These are phyloP conservation scores for Carcinoscorpius rotundicauda DNA, from an alignment of 1,140 invertebrate genomes.

Conservation along the genomic window DNA sequence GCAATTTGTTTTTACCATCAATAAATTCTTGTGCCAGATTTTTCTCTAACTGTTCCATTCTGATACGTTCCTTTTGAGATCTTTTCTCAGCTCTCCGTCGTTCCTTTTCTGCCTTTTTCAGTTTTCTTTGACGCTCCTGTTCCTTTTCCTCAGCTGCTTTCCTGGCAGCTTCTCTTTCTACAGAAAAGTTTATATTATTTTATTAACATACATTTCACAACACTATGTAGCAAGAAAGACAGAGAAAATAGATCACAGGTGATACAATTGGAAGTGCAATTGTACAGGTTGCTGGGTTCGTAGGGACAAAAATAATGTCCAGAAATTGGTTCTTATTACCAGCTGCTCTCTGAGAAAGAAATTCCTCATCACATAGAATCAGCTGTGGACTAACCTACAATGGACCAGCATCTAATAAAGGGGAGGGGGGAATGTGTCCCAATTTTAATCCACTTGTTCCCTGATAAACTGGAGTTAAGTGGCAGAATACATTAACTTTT, in stretches of 20 bases:
- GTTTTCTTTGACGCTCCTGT: slow-evolving; percentile 7
- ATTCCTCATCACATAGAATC: too few species aligned
- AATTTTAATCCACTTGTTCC: neutral
- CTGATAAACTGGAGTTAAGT: neutral
- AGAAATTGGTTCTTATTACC: too few species aligned
- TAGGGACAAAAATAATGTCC: too few species aligned
- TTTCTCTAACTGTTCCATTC: too few species aligned
- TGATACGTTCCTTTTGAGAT: neutral
- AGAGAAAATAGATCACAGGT: neutral
- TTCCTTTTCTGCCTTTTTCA: slow-evolving; percentile 15
- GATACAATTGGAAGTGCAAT: neutral
- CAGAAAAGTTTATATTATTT: neutral
- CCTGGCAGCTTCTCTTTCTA: slow-evolving; percentile 13
- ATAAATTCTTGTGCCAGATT: too few species aligned
- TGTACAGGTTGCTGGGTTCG: too few species aligned
- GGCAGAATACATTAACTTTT: neutral
- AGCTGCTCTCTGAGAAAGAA: too few species aligned
- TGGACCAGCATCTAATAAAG: too few species aligned
- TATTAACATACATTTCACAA: neutral
- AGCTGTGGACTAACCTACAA: too few species aligned
- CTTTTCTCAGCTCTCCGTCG: slow-evolving; percentile 11
- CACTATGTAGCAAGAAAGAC: neutral
- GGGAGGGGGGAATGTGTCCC: neutral
- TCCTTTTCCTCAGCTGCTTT: slow-evolving; percentile 8
- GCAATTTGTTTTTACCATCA: too few species aligned